Conservation (phyloP, 2,888 invertebrate species). For the Perizoma flavofasciatum region DNA sequence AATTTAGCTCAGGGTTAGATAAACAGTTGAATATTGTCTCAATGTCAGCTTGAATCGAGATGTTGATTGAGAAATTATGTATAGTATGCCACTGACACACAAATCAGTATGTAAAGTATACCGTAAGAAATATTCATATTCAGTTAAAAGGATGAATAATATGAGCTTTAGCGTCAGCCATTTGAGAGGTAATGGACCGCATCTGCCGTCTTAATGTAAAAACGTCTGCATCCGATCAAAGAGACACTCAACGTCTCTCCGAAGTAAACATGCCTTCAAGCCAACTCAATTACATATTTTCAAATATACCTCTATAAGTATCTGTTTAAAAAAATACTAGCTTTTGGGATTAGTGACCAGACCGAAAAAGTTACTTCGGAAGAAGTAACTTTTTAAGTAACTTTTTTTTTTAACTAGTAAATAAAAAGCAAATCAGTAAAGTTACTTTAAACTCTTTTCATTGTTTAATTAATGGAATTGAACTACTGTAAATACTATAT, state of each 20-base stretch:
- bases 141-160: slow-evolving; percentile 44
- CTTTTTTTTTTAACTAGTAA: no score
- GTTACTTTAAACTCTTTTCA: no score
- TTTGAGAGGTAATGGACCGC: slow-evolving; percentile 66
- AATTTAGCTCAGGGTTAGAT: slow-evolving; percentile 61
- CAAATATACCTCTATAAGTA: background rate
- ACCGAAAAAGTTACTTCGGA: no score
- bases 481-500: background rate
- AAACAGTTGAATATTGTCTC: slow-evolving; percentile 48
- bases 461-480: no score
- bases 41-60: slow-evolving; percentile 52
- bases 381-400: no score
- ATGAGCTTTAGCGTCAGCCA: slow-evolving; percentile 55
- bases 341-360: no score
- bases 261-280: slow-evolving; percentile 2
- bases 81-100: slow-evolving; percentile 47
- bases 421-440: no score
- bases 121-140: slow-evolving; percentile 9
- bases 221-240: slow-evolving; percentile 57
- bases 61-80: slow-evolving; percentile 62
- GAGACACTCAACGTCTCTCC: slow-evolving; percentile 43
- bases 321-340: no score
- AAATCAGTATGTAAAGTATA: slow-evolving; percentile 1
- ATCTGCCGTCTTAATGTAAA: slow-evolving; percentile 63
- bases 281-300: slow-evolving; percentile 5